These are phyloP conservation scores for Dinomys branickii DNA, from an alignment of 2,113 vertebrate species.

Conservation along the genomic window DNA sequence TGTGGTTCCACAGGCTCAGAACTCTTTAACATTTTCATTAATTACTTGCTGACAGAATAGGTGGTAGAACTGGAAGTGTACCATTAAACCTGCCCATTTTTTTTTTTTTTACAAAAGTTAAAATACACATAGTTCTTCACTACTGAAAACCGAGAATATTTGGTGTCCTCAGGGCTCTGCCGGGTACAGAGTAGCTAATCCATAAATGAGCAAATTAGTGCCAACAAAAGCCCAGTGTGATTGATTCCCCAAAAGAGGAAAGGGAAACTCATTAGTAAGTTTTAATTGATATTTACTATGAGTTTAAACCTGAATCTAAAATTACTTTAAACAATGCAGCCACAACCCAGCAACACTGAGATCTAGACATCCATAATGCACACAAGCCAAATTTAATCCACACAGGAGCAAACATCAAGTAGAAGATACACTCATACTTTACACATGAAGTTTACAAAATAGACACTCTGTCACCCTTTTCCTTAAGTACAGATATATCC, in stretches of 20 bases:
- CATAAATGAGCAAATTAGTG: not conserved
- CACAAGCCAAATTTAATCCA: not conserved
- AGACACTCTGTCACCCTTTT: not conserved
- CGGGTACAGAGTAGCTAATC: not conserved
- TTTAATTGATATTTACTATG: not conserved
- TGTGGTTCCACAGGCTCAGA: slow-evolving; percentile 32
- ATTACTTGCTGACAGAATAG: slow-evolving; percentile 63
- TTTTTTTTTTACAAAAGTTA: slow-evolving; percentile 10
- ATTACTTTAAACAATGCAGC: not conserved
- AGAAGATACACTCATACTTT: not conserved
- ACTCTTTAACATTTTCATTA: slow-evolving; percentile 70
- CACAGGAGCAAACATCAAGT: not conserved
- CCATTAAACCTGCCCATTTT: slow-evolving; percentile 61
- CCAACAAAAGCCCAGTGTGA: not conserved
- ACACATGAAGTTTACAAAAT: not conserved
- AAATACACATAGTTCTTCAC: slow-evolving; percentile 59
- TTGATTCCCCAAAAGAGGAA: not conserved
- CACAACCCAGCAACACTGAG: not conserved
- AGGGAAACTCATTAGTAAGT: not conserved
- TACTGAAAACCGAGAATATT: not conserved
- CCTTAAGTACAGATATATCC: not conserved
- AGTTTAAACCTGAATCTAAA: slow-evolving; percentile 32
- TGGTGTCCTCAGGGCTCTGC: not conserved
- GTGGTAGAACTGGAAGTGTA: slow-evolving; percentile 41
- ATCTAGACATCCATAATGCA: not conserved